Evolutionary conservation across 1,140 invertebrate genomes (phyloP).

Genomic region (Oryctes rhinoceros): DNA sequence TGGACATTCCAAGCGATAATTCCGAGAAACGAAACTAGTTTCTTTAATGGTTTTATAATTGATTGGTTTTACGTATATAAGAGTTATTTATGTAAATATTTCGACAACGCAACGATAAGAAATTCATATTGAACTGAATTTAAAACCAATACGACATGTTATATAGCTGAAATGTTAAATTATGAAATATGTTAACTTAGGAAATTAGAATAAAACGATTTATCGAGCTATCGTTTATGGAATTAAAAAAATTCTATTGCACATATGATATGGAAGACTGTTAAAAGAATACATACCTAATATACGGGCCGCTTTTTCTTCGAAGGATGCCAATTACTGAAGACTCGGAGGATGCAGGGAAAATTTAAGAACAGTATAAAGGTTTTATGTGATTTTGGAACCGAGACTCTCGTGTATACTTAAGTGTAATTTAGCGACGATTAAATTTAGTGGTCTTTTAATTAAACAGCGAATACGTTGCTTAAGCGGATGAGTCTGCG

Average conservation of each 20-base stretch:
- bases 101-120: background rate
- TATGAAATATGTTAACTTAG: background rate
- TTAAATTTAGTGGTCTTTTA: constrained; percentile 36
- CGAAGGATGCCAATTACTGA: background rate
- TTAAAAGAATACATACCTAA: background rate
- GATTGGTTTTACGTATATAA: constrained; percentile 8
- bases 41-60: constrained; percentile 24
- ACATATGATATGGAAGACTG: no score
- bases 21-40: constrained; percentile 4
- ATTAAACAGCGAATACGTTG: constrained; percentile 4
- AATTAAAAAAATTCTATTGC: background rate
- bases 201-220: background rate
- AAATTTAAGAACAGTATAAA: background rate
- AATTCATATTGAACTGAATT: background rate
- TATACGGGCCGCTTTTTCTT: background rate
- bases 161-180: no score
- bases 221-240: background rate
- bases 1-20: background rate
- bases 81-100: background rate
- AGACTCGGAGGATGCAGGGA: background rate
- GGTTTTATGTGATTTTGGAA: constrained; percentile 27
- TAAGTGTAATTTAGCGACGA: constrained; percentile 32
- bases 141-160: background rate
- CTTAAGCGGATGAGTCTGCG: constrained; percentile 17
- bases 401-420: constrained; percentile 22